phyloP scores from a whole-genome alignment of 2,797 vertebrate species.

The Coracias cyanogaster region DNA sequence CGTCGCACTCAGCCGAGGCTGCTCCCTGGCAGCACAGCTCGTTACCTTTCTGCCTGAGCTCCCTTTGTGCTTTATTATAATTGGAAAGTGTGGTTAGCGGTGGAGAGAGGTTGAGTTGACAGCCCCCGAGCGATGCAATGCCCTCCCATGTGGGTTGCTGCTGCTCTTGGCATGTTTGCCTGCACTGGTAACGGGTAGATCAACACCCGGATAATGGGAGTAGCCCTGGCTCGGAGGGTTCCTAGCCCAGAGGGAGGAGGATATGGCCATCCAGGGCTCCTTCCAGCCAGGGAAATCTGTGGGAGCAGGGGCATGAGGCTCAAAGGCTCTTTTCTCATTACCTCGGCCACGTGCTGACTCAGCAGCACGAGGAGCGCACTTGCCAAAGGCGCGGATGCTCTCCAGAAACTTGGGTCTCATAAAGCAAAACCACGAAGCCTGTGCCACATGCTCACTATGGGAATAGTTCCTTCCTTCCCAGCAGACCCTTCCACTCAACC shows the following conservation, averaged over 20 bases:
- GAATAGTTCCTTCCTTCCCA: neutral
- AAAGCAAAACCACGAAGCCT: rapidly evolving
- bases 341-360: neutral
- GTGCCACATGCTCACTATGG: rapidly evolving
- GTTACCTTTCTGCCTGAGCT: neutral
- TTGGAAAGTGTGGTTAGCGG: rapidly evolving
- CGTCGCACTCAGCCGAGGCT: neutral
- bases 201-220: rapidly evolving
- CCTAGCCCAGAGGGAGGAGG: neutral
- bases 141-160: neutral
- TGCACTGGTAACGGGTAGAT: neutral
- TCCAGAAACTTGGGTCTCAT: neutral
- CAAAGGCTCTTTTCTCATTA: neutral
- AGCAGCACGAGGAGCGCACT: neutral
- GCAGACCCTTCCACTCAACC: too few relatives aligned
- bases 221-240: neutral
- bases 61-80: neutral
- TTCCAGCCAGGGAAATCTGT: rapidly evolving
- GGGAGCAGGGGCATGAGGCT: neutral
- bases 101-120: neutral
- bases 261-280: rapidly evolving
- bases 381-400: neutral
- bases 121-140: neutral
- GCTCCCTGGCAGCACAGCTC: neutral
- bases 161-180: neutral